These are phyloP conservation scores for Xestia sexstrigata DNA, from an alignment of 2,888 invertebrate species.

Conservation along the genomic window DNA sequence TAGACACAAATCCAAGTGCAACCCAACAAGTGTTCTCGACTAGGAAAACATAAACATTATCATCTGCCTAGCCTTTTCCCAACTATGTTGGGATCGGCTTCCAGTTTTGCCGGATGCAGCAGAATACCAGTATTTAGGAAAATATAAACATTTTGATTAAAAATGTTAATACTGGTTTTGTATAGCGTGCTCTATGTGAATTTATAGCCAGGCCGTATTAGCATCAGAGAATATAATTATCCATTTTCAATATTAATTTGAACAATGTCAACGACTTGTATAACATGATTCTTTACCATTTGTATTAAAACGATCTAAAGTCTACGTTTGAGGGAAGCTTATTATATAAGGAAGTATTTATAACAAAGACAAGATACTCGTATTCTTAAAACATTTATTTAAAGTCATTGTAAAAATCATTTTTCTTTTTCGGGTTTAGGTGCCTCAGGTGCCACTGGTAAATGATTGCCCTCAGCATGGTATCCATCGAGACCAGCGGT, in stretches of 20 bases:
- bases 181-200: not conserved
- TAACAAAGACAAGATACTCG: not conserved
- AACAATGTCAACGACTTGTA: not conserved
- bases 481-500: slow-evolving; percentile 77
- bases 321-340: not conserved
- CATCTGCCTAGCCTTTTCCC: too few relatives aligned
- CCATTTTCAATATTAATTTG: not conserved
- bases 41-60: not conserved
- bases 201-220: not conserved
- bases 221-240: not conserved
- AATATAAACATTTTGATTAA: not conserved
- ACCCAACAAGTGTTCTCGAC: too few relatives aligned
- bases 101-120: too few relatives aligned
- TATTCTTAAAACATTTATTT: slow-evolving; percentile 1
- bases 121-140: too few relatives aligned
- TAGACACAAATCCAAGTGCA: not conserved
- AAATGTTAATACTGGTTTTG: not conserved
- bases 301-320: not conserved
- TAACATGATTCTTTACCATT: not conserved
- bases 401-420: slow-evolving; percentile 3
- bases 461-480: slow-evolving; percentile 74
- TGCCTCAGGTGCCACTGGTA: slow-evolving; percentile 59
- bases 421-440: not conserved
- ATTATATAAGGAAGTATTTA: not conserved
- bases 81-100: too few relatives aligned